phyloP scores from a whole-genome alignment of 2,113 vertebrate species.

The Syngnathus typhle region DNA sequence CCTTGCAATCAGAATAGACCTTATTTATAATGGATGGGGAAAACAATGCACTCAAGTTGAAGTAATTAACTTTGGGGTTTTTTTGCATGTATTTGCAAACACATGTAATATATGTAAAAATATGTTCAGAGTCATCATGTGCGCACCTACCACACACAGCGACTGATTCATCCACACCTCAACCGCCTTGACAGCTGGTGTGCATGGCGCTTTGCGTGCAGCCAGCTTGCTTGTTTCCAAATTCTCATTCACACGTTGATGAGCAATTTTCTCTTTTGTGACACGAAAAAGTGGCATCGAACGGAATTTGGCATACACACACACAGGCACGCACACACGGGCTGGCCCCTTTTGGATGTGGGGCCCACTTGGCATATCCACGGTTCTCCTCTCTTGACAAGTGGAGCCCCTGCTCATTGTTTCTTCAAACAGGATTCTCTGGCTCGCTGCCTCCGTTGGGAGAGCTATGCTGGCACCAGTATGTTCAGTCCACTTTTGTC shows the following conservation, averaged over 20 bases:
- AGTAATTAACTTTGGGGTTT: background rate
- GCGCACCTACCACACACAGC: background rate
- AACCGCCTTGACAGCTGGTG: constrained; percentile 34
- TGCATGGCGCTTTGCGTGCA: constrained; percentile 13
- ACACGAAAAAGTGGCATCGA: background rate
- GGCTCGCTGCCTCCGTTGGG: background rate
- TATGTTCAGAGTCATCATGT: background rate
- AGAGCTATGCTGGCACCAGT: constrained; percentile 1
- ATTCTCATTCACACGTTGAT: constrained; percentile 12
- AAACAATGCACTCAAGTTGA: background rate
- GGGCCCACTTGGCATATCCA: constrained; percentile 7
- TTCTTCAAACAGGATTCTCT: constrained; percentile 3
- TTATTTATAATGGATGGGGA: background rate
- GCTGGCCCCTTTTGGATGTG: background rate
- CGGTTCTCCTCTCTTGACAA: constrained; percentile 1
- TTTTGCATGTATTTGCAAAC: background rate
- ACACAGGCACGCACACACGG: background rate
- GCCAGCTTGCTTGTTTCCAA: constrained; percentile 26
- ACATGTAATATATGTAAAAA: background rate
- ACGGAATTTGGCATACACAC: constrained; percentile 2
- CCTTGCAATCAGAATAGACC: constrained; percentile 1
- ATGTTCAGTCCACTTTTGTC: constrained; percentile 15
- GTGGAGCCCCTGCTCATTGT: constrained; percentile 14
- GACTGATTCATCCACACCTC: constrained; percentile 31
- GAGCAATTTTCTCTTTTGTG: background rate